Conservation (phyloP, 2,888 invertebrate species). For the Pycnomerus fuliginosus region DNA sequence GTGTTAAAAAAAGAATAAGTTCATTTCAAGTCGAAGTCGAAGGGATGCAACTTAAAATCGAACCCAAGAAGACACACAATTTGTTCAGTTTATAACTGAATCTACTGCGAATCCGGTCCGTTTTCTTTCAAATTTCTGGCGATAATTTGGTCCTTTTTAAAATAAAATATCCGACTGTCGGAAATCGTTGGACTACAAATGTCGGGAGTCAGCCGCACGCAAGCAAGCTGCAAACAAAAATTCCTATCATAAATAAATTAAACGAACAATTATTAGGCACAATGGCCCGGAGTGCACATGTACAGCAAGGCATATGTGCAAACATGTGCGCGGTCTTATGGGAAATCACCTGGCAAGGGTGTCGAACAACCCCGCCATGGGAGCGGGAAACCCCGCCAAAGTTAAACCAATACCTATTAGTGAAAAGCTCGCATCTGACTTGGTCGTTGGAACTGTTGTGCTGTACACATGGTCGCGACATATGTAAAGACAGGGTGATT, state of each 20-base stretch:
- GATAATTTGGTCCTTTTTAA: too few relatives aligned
- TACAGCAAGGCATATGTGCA: constrained; percentile 51
- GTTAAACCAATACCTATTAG: constrained; percentile 41
- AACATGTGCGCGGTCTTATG: constrained; percentile 55
- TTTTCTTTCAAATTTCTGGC: too few relatives aligned
- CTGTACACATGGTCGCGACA: constrained; percentile 27
- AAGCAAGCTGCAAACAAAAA: too few relatives aligned
- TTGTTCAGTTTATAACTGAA: too few relatives aligned
- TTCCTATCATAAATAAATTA: constrained; percentile 53
- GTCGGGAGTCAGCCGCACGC: too few relatives aligned
- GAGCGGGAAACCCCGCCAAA: constrained; percentile 33
- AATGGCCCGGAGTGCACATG: constrained; percentile 45
- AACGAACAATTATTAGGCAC: constrained; percentile 51
- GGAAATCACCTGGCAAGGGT: constrained; percentile 55
- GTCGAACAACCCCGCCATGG: constrained; percentile 39
- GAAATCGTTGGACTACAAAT: too few relatives aligned
- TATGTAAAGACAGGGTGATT: constrained; percentile 26
- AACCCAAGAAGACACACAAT: too few relatives aligned
- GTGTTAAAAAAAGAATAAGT: too few relatives aligned
- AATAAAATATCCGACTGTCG: too few relatives aligned
- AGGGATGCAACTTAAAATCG: too few relatives aligned
- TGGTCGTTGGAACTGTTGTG: constrained; percentile 16
- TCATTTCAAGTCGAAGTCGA: too few relatives aligned
- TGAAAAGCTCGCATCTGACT: constrained; percentile 35
- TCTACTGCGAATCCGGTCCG: too few relatives aligned